Evolutionary conservation across 2,888 invertebrate species (phyloP).

Genomic region (Congeria kusceri): DNA sequence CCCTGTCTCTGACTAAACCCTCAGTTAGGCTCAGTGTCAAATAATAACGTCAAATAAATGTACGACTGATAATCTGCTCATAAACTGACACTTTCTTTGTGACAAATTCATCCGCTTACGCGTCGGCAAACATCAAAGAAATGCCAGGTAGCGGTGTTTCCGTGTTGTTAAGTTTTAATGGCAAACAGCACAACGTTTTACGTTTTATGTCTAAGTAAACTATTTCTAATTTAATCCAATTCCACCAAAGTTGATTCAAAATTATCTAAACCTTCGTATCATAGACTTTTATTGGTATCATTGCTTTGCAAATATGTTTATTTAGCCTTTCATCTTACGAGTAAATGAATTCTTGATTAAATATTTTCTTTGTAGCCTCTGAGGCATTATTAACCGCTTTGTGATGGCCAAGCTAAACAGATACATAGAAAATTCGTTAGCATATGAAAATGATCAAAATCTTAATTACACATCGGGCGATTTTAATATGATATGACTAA

Average conservation of each 20-base stretch:
- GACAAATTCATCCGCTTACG: constrained; percentile 26
- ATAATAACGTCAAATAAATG: constrained; percentile 5
- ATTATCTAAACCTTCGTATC: constrained; percentile 21
- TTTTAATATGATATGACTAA: too few species aligned
- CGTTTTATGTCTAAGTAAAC: constrained; percentile 42
- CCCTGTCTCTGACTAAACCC: too few species aligned
- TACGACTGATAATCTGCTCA: constrained; percentile 38
- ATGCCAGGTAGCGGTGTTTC: constrained; percentile 40
- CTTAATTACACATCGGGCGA: too few species aligned
- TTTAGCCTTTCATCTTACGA: constrained; percentile 42
- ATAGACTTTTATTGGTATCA: constrained; percentile 36
- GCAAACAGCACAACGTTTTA: constrained; percentile 35
- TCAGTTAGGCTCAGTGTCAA: too few species aligned
- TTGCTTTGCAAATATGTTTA: constrained; percentile 44
- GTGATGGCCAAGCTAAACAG: too few species aligned
- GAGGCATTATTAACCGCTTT: too few species aligned
- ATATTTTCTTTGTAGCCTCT: constrained; percentile 9
- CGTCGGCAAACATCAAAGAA: constrained; percentile 48
- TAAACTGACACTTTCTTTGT: constrained; percentile 45
- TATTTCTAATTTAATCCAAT: constrained; percentile 48
- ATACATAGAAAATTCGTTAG: too few species aligned
- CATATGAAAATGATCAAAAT: too few species aligned
- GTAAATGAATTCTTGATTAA: constrained; percentile 26
- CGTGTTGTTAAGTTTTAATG: constrained; percentile 49
- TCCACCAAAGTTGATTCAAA: constrained; percentile 36